phyloP scores from a whole-genome alignment of 1,140 invertebrate genomes.

The Drosophila sproati region DNA sequence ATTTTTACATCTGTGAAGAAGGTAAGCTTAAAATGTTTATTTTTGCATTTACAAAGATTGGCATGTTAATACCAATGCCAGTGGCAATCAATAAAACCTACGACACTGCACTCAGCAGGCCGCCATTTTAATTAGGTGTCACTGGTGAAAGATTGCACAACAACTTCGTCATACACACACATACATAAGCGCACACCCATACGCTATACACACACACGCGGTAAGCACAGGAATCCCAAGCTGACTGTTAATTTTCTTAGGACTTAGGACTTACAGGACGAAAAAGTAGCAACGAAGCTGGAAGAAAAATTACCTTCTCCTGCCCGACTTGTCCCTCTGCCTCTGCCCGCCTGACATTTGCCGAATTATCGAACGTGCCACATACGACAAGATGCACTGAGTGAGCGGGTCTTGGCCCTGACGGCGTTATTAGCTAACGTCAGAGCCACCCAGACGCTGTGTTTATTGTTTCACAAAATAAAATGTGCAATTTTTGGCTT shows the following conservation, averaged over 20 bases:
- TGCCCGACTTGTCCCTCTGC: neutral
- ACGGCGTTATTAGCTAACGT: conserved; percentile 33
- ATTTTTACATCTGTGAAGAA: neutral
- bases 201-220: neutral
- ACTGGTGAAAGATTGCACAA: conserved; percentile 11
- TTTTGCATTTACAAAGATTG: conserved; percentile 1
- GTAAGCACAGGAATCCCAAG: neutral
- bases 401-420: neutral
- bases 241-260: conserved; percentile 57
- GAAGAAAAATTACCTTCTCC: neutral
- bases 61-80: conserved; percentile 18
- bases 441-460: conserved; percentile 6
- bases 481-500: no score
- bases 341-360: conserved; percentile 3
- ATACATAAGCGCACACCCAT: neutral
- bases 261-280: conserved; percentile 4
- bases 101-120: conserved; percentile 1
- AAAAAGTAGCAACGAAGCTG: conserved; percentile 7
- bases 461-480: no score
- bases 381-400: conserved; percentile 25
- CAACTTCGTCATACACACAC: neutral
- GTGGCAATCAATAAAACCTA: conserved; percentile 24
- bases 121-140: conserved; percentile 46
- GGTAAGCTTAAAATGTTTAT: conserved; percentile 29
- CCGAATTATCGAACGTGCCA: conserved; percentile 34